These are phyloP conservation scores for Andrena minutula DNA, from an alignment of 2,888 invertebrate genomes.

Conservation along the genomic window DNA sequence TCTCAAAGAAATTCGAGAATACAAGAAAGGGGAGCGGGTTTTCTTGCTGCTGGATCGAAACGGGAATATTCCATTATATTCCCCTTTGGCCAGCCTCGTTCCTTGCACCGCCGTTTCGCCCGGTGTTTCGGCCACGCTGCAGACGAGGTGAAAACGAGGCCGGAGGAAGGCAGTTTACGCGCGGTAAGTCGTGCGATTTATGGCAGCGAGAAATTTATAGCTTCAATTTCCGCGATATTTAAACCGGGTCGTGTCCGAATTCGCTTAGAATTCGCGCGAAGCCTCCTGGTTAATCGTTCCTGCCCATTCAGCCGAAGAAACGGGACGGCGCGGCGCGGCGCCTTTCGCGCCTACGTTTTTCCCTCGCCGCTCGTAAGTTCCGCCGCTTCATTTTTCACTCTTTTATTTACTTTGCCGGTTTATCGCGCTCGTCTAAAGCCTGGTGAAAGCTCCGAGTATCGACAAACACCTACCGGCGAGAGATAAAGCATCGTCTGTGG, in stretches of 20 bases:
- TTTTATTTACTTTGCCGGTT: not conserved
- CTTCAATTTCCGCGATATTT: slow-evolving; percentile 83
- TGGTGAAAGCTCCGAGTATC: not conserved
- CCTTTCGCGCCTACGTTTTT: not conserved
- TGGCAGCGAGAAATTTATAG: slow-evolving; percentile 79
- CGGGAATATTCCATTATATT: not conserved
- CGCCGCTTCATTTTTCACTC: not conserved
- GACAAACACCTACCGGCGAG: not conserved
- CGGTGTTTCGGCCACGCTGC: slow-evolving; percentile 1
- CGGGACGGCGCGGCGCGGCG: too few species aligned
- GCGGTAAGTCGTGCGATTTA: slow-evolving; percentile 76
- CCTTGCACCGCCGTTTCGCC: not conserved
- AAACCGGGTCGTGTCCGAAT: slow-evolving; percentile 67
- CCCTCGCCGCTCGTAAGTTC: not conserved
- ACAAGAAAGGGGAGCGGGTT: not conserved
- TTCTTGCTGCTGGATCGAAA: not conserved
- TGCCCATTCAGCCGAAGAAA: slow-evolving; percentile 13
- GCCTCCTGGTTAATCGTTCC: slow-evolving; percentile 60
- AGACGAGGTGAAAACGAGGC: slow-evolving; percentile 8
- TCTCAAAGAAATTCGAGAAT: slow-evolving; percentile 1
- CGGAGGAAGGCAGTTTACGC: slow-evolving; percentile 67
- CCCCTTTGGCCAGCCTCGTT: not conserved
- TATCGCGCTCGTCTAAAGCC: not conserved
- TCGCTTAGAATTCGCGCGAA: slow-evolving; percentile 66
- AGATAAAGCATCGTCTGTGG: not conserved